phyloP scores from a whole-genome alignment of 64 coral and sea anemone genomes.

The Astreopora myriophthalma region DNA sequence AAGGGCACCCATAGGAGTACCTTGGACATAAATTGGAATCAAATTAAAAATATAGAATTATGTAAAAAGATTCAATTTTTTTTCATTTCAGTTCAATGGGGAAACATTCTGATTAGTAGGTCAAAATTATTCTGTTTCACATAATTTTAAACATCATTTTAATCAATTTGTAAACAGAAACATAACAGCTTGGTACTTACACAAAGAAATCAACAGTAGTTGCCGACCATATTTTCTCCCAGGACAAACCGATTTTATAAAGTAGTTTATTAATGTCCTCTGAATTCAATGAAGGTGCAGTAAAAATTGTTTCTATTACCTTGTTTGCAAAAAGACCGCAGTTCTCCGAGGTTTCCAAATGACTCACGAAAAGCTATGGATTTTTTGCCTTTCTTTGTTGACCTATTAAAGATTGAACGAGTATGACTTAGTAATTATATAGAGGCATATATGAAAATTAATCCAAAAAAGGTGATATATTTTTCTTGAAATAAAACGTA shows the following conservation, averaged over 20 bases:
- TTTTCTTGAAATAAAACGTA: no score
- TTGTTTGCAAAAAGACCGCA: not conserved
- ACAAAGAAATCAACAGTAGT: not conserved
- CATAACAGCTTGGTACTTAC: not conserved
- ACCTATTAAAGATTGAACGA: not conserved
- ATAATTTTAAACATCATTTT: not conserved
- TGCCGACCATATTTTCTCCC: not conserved
- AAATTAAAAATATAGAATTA: not conserved
- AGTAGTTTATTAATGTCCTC: not conserved
- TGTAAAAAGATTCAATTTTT: not conserved
- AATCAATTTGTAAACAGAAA: not conserved
- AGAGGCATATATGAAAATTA: not conserved
- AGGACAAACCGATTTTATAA: no score
- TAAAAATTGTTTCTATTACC: not conserved
- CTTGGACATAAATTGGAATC: not conserved
- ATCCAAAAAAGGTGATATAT: no score
- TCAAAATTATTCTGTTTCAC: not conserved
- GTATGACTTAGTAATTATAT: not conserved
- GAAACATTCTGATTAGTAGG: not conserved
- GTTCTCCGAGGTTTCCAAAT: slow-evolving; percentile 32
- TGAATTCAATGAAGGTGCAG: not conserved
- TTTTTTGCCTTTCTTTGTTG: slow-evolving; percentile 4
- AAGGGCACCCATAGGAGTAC: slow-evolving; percentile 27
- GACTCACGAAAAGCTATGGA: slow-evolving; percentile 4
- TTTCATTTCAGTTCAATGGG: not conserved